phyloP scores from a whole-genome alignment of 2,888 invertebrate species.

The Gonocerus acuteangulatus region DNA sequence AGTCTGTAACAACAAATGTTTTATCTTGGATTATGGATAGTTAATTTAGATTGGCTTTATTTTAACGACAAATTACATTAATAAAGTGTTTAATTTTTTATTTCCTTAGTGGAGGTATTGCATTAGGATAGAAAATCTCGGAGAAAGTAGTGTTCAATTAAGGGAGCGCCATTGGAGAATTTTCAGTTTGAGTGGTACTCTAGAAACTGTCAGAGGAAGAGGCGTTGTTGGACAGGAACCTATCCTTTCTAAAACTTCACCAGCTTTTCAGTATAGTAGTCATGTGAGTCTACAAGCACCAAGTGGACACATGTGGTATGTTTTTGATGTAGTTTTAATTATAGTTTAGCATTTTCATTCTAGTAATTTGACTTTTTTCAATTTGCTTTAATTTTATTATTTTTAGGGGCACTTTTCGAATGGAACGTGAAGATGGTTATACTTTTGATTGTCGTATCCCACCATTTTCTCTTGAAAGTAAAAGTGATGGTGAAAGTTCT shows the following conservation, averaged over 20 bases:
- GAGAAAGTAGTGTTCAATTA: slow-evolving; percentile 79
- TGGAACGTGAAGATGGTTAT: slow-evolving; percentile 95
- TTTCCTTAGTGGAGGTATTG: slow-evolving; percentile 90
- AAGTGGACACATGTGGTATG: slow-evolving; percentile 93
- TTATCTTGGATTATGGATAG: too few relatives aligned
- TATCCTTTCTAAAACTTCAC: slow-evolving; percentile 72
- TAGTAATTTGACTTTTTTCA: slow-evolving; percentile 4
- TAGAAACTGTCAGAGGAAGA: slow-evolving; percentile 88
- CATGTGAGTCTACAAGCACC: slow-evolving; percentile 95
- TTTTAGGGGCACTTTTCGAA: slow-evolving; percentile 85
- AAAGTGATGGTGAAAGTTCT: slow-evolving; percentile 57
- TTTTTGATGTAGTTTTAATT: neutral
- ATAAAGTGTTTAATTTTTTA: neutral
- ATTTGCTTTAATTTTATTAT: slow-evolving; percentile 12
- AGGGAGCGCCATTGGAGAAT: slow-evolving; percentile 98
- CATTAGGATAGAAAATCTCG: slow-evolving; percentile 90
- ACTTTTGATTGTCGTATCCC: slow-evolving; percentile 96
- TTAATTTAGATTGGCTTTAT: too few relatives aligned
- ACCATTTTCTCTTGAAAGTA: slow-evolving; percentile 92
- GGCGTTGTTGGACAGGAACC: slow-evolving; percentile 99
- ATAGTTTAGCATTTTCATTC: slow-evolving; percentile 38
- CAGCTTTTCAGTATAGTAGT: slow-evolving; percentile 96
- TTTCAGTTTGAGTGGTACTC: slow-evolving; percentile 84
- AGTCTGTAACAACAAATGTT: too few relatives aligned
- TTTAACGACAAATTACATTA: too few relatives aligned